Conservation (phyloP, 2,888 invertebrate genomes). For the Frankliniella intonsa region DNA sequence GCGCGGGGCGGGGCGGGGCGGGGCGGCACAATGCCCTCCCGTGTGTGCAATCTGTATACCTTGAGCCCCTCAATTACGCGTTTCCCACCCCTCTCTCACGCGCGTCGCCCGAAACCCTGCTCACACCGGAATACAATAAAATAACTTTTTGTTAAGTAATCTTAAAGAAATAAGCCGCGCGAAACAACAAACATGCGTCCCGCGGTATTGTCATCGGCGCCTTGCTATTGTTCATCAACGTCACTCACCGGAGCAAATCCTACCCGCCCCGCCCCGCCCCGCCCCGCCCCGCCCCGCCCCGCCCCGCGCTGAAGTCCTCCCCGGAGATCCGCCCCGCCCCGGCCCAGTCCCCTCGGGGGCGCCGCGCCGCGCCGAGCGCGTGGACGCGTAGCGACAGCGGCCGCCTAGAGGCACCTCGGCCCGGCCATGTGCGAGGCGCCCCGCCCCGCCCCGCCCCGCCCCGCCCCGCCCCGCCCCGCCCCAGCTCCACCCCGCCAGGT, state of each 20-base stretch:
- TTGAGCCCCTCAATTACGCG: no score
- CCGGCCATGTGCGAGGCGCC: background rate
- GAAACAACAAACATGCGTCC: no score
- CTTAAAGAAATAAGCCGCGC: no score
- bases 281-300: background rate
- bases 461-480: background rate
- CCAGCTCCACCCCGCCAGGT: background rate
- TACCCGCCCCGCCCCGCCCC: slow-evolving; percentile 36
- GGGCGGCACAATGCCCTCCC: no score
- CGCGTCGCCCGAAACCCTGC: no score
- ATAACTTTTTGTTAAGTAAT: no score
- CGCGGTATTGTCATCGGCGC: no score
- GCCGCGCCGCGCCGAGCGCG: slow-evolving; percentile 21
- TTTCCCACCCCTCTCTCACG: no score
- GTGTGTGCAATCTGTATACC: no score
- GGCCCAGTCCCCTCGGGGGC: slow-evolving; percentile 24
- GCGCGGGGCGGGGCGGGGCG: no score
- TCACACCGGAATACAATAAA: no score
- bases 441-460: background rate
- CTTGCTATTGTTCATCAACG: background rate
- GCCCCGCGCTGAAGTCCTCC: background rate
- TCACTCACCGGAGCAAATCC: background rate
- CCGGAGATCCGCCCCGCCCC: slow-evolving; percentile 32
- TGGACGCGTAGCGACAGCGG: background rate
- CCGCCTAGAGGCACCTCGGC: background rate